Base-by-base conservation (phyloP, 53 echinoderm and acorn worm genomes). In the Hippasteria phrygiana region DNA sequence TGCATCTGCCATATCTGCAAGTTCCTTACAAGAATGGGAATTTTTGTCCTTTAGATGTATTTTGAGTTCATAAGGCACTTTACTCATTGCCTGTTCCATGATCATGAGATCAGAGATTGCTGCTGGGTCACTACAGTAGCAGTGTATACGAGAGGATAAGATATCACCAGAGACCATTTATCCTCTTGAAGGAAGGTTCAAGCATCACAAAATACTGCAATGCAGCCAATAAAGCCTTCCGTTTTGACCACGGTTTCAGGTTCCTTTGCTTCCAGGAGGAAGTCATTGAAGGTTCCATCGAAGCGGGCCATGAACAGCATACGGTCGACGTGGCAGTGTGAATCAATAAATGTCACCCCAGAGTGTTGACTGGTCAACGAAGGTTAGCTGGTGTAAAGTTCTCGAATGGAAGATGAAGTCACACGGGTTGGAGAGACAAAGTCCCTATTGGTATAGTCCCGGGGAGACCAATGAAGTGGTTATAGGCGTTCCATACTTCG, bases 11-110 rank as follows among this genome's bases (percentile, higher is more conserved):
- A 51, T 48, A 0, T 33, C 16, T 9, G 88, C 88, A 8, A 87
- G 26, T 28, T 73, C 88, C 20, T 41, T 26, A n/a, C 54, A 50
- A 87, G 20, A 38, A 3, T 20, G 4, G 54, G 73, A 35, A 8
- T 66, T 66, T 37, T 75, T 87, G 26, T 87, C 88, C 51, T 34
- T 50, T 33, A 74, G 35, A 87, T 75, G 59, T 31, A 50, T 74
- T 87, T 55, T 87, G 6, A 87, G 40, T 28, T 87, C 88, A 51
- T 53, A 48, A 3, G 88, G 88, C 39, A 87, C 14, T 39, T 55
- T 50, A 28, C 28, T 76, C 26, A 75, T 24, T 9, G 77, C 63
- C 42, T 88, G 77, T 50, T 88, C 88, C 76, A 88, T 76, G 32
- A 88, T 35, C 41, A 88, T 77, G 16, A 88, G 46, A 41, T 76